Conservation (phyloP, 2,113 vertebrate species). For the Todiramphus saurophagus region DNA sequence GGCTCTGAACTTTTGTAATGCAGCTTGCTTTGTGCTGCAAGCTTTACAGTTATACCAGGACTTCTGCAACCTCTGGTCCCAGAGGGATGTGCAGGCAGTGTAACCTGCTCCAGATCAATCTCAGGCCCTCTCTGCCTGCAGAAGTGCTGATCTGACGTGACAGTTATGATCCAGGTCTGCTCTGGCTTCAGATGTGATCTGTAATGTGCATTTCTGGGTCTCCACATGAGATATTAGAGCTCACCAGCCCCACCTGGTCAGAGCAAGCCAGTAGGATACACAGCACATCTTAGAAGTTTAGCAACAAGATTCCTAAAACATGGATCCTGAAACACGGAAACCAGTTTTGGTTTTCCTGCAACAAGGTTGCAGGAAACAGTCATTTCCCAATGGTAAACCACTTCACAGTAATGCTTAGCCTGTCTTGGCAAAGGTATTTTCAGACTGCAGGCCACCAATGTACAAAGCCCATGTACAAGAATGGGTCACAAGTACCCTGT, state of each 20-base stretch:
- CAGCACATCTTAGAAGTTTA: not conserved
- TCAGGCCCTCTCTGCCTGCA: not conserved
- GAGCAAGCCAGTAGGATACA: not conserved
- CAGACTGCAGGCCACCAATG: not conserved
- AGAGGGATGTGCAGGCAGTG: not conserved
- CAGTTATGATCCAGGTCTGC: too few species aligned
- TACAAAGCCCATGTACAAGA: not conserved
- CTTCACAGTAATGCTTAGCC: not conserved
- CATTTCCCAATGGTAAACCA: not conserved
- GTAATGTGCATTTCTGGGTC: not conserved
- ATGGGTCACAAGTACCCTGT: rapidly evolving
- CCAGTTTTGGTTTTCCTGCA: not conserved
- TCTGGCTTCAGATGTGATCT: too few species aligned
- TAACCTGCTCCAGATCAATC: not conserved
- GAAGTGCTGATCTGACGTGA: too few species aligned
- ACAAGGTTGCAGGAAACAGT: not conserved
- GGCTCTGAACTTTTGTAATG: not conserved
- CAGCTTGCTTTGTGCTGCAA: not conserved
- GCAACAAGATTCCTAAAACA: not conserved
- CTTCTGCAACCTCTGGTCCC: not conserved
- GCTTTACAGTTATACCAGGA: not conserved
- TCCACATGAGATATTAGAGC: not conserved
- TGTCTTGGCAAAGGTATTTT: not conserved
- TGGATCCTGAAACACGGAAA: not conserved
- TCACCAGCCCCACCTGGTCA: not conserved